A percentile compares a stretch with the other conserved stretches of the same genome.
phyloP scores from a whole-genome alignment of 2,888 invertebrate genomes.

The Apotomis turbidana region DNA sequence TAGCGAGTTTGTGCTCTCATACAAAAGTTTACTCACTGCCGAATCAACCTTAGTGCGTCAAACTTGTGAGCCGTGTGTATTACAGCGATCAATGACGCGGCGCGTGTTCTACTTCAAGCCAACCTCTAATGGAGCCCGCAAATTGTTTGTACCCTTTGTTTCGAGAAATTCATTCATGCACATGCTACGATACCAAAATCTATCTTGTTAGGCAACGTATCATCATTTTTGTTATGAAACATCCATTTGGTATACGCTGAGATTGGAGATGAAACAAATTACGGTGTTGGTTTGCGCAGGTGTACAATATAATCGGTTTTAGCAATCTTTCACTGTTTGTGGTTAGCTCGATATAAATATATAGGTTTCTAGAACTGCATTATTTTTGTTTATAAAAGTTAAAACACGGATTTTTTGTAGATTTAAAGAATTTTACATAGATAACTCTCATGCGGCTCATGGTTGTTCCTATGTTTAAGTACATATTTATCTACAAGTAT shows the following conservation, averaged over 20 bases:
- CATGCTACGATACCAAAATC: constrained; percentile 61
- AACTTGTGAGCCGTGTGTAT: constrained; percentile 20
- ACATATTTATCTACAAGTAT: too few species aligned
- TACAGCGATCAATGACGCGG: constrained; percentile 36
- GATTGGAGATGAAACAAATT: constrained; percentile 40
- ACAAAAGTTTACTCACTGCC: too few species aligned
- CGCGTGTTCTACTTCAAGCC: constrained; percentile 56
- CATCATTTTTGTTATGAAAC: constrained; percentile 71
- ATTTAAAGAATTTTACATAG: too few species aligned
- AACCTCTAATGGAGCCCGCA: constrained; percentile 64
- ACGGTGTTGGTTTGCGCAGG: constrained; percentile 37
- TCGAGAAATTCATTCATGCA: constrained; percentile 68
- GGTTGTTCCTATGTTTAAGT: too few species aligned
- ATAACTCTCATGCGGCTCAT: too few species aligned
- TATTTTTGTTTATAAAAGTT: too few species aligned
- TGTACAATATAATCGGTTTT: constrained; percentile 55
- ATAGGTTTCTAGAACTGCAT: neutral
- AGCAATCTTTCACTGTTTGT: constrained; percentile 19
- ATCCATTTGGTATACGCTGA: constrained; percentile 45
- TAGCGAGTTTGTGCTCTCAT: too few species aligned
- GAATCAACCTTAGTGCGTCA: neutral
- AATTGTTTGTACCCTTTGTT: constrained; percentile 76
- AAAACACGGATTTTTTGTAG: too few species aligned
- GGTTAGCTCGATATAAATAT: constrained; percentile 26
- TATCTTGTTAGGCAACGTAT: constrained; percentile 72